These are phyloP conservation scores for Laticauda colubrina DNA, from an alignment of 2,113 vertebrate genomes.

Conservation along the genomic window DNA sequence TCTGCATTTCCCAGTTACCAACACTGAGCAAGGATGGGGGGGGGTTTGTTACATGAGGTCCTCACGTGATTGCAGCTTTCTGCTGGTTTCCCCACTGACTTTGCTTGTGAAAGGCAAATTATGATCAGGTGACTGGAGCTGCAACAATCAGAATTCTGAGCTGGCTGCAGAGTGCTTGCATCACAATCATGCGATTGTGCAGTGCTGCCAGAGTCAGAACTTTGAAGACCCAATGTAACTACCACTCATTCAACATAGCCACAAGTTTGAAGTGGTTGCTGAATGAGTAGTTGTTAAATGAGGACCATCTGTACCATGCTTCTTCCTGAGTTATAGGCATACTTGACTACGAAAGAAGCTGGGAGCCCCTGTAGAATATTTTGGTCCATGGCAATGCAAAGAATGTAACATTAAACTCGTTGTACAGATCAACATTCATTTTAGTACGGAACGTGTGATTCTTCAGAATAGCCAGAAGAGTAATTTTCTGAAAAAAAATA, in stretches of 20 bases:
- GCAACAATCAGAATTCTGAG: not conserved
- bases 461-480: not conserved
- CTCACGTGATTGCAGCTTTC: not conserved
- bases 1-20: not conserved
- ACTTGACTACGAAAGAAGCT: not conserved
- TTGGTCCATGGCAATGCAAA: not conserved
- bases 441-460: not conserved
- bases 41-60: not conserved
- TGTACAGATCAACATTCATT: not conserved
- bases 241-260: not conserved
- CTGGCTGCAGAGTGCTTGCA: not conserved
- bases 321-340: not conserved
- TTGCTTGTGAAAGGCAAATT: not conserved
- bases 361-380: not conserved
- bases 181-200: not conserved
- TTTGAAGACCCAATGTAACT: not conserved
- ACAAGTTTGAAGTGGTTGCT: not conserved
- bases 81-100: not conserved
- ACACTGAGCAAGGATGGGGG: not conserved
- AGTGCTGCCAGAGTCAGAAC: not conserved
- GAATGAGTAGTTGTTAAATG: not conserved
- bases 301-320: not conserved
- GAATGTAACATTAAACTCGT: not conserved
- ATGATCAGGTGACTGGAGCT: not conserved
- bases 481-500: not conserved